phyloP scores from a whole-genome alignment of 2,888 invertebrate genomes.

The Cerastis rubricosa region DNA sequence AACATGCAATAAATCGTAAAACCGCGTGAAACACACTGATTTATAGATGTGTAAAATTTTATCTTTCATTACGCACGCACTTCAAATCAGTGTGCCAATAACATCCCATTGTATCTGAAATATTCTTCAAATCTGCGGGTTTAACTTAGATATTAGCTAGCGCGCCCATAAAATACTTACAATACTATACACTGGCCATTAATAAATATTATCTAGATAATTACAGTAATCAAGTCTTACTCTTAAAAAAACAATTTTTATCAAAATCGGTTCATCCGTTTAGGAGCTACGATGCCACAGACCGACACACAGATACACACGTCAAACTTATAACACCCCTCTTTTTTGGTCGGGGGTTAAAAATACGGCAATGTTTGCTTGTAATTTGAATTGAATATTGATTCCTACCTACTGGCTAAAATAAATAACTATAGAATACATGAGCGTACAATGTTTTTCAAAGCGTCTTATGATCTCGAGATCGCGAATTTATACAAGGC shows the following conservation, averaged over 20 bases:
- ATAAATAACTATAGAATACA: slow-evolving; percentile 38
- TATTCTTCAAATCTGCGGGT: slow-evolving; percentile 2
- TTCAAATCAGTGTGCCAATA: slow-evolving; percentile 20
- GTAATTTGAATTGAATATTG: slow-evolving; percentile 1
- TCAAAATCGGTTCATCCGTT: too few relatives aligned
- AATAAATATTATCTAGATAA: slow-evolving; percentile 10
- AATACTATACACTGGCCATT: neutral
- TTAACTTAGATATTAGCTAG: slow-evolving; percentile 1
- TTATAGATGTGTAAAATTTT: slow-evolving; percentile 11
- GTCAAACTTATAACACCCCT: too few relatives aligned
- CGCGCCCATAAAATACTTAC: neutral
- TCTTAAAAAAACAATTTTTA: too few relatives aligned
- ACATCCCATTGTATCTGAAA: slow-evolving; percentile 13
- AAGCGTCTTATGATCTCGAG: neutral
- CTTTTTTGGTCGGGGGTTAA: too few relatives aligned
- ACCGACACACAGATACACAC: too few relatives aligned
- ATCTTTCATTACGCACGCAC: neutral
- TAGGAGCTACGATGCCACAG: too few relatives aligned
- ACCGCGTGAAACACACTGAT: slow-evolving; percentile 36
- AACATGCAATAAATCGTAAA: slow-evolving; percentile 36
- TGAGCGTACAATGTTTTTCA: neutral
- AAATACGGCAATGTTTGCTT: slow-evolving; percentile 4
- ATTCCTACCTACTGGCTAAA: slow-evolving; percentile 44
- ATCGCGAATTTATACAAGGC: neutral
- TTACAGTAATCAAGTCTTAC: neutral